Evolutionary conservation across 2,888 invertebrate species (phyloP).

Genomic region (Agonopterix heracliana): DNA sequence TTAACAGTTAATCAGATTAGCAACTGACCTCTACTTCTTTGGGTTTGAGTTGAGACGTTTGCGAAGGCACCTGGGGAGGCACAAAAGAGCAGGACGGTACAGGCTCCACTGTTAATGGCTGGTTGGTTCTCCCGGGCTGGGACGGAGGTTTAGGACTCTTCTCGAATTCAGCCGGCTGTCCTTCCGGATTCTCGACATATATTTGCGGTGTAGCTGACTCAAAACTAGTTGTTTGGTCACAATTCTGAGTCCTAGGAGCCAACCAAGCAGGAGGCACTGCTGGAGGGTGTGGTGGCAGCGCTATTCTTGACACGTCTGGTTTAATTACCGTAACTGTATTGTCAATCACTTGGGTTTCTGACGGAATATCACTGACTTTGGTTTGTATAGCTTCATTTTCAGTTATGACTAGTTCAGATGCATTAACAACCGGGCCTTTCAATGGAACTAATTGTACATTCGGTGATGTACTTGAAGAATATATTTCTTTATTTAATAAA

Average conservation of each 20-base stretch:
- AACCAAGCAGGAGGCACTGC: conserved; percentile 65
- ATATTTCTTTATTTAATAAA: conserved; percentile 20
- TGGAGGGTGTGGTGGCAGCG: conserved; percentile 51
- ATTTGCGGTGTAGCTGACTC: conserved; percentile 48
- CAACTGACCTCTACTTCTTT: conserved; percentile 71
- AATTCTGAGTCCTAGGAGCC: conserved; percentile 29
- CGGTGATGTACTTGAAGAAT: neutral
- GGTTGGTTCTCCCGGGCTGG: conserved; percentile 26
- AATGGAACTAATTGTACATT: neutral
- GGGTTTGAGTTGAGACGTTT: conserved; percentile 50
- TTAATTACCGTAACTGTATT: conserved; percentile 20
- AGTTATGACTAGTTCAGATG: conserved; percentile 18
- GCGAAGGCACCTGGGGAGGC: conserved; percentile 24
- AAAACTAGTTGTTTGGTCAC: conserved; percentile 15
- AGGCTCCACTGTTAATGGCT: conserved; percentile 33
- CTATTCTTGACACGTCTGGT: conserved; percentile 11
- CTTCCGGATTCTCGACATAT: conserved; percentile 46
- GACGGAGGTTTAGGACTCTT: conserved; percentile 35
- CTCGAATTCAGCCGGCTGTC: conserved; percentile 28
- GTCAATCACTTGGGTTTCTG: conserved; percentile 20
- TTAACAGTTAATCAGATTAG: neutral
- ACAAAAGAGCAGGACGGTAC: conserved; percentile 64
- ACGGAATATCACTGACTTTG: conserved; percentile 19
- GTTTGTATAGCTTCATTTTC: conserved; percentile 17
- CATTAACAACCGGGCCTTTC: neutral